phyloP scores from a whole-genome alignment of 2,797 vertebrate species.

The Phrynocephalus forsythii region DNA sequence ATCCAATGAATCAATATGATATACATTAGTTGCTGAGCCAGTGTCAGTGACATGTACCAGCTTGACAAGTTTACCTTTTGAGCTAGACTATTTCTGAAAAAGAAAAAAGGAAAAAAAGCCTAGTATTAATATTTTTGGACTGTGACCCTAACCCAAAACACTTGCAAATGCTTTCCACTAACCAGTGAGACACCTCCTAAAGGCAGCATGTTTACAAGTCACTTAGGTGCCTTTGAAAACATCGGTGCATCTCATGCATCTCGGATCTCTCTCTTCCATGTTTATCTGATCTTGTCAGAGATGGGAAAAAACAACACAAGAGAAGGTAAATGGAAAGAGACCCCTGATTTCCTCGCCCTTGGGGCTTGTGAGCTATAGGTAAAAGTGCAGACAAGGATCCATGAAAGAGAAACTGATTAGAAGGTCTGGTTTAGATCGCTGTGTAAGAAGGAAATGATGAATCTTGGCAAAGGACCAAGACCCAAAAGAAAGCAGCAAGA shows the following conservation, averaged over 20 bases:
- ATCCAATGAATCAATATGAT: background rate
- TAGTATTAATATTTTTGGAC: background rate
- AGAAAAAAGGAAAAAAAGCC: no score
- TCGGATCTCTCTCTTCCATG: slow-evolving; percentile 31
- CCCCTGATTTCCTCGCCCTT: slow-evolving; percentile 49
- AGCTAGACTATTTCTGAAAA: background rate
- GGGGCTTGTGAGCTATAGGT: slow-evolving; percentile 54
- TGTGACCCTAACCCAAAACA: background rate
- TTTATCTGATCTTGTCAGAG: slow-evolving; percentile 53
- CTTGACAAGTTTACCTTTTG: background rate
- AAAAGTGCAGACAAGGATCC: slow-evolving; percentile 59
- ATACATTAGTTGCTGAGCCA: background rate
- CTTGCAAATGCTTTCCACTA: background rate
- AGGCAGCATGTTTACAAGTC: slow-evolving; percentile 17
- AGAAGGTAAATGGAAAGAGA: slow-evolving; percentile 63
- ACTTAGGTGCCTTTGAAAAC: slow-evolving; percentile 22
- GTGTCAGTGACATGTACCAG: background rate
- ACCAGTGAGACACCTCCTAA: background rate
- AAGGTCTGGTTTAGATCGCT: slow-evolving; percentile 63
- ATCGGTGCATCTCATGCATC: background rate
- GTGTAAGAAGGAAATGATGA: slow-evolving; percentile 72
- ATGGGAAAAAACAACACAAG: slow-evolving; percentile 53
- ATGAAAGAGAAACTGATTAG: slow-evolving; percentile 57
- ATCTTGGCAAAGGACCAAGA: slow-evolving; percentile 66
- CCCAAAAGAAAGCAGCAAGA: slow-evolving; percentile 62